phyloP scores from a whole-genome alignment of 2,797 vertebrate genomes.

The Cyprinella venusta region DNA sequence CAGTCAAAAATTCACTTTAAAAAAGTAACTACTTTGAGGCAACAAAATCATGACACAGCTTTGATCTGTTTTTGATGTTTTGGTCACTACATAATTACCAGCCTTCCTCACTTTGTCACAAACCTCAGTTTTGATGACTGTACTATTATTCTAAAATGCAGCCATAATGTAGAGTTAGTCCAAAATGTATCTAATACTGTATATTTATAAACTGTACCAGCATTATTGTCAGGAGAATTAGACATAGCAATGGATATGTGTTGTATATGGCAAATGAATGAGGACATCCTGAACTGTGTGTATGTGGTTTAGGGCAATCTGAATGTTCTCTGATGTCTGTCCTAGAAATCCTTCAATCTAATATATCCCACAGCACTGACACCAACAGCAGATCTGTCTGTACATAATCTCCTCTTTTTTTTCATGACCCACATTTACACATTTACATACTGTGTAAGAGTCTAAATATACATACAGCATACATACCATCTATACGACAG shows the following conservation, averaged over 20 bases:
- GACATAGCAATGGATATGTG: neutral
- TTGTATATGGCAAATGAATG: conserved; percentile 30
- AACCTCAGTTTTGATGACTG: neutral
- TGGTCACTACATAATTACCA: neutral
- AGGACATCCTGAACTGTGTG: conserved; percentile 26
- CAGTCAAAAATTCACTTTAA: neutral
- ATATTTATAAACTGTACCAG: neutral
- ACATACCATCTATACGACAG: neutral
- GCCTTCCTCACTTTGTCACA: neutral
- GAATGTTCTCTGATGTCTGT: conserved; percentile 57
- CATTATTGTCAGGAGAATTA: neutral
- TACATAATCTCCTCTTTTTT: conserved; percentile 62
- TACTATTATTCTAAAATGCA: neutral
- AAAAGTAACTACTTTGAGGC: neutral
- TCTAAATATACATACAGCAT: conserved; percentile 25
- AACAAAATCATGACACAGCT: neutral
- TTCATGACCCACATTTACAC: conserved; percentile 54
- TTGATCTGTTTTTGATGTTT: neutral
- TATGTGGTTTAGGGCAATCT: conserved; percentile 35
- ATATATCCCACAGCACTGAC: conserved; percentile 59
- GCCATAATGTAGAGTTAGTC: neutral
- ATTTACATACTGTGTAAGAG: conserved; percentile 18
- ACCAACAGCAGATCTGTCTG: conserved; percentile 56
- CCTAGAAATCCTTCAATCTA: conserved; percentile 61
- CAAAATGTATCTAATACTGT: neutral